These are phyloP conservation scores for Camponotus pennsylvanicus DNA, from an alignment of 1,140 invertebrate species.

Conservation along the genomic window DNA sequence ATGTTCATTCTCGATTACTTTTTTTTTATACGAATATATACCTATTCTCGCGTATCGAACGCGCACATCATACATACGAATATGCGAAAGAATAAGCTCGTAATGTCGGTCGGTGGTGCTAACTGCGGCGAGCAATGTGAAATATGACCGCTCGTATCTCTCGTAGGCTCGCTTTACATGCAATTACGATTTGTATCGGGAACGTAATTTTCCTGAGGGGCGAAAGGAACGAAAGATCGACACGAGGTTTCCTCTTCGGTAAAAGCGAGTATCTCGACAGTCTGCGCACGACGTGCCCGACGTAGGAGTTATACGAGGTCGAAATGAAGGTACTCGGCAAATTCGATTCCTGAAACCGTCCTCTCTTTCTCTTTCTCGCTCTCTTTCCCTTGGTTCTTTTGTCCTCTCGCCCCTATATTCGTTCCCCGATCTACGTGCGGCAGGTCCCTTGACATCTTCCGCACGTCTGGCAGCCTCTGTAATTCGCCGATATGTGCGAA, in stretches of 20 bases:
- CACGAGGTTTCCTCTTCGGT: constrained; percentile 17
- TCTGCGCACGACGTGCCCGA: constrained; percentile 63
- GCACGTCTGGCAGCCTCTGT: constrained; percentile 63
- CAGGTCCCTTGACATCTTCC: constrained; percentile 44
- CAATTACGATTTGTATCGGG: constrained; percentile 81
- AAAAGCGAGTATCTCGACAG: constrained; percentile 67
- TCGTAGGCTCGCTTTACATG: constrained; percentile 72
- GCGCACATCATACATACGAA: not conserved
- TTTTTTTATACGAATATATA: not conserved
- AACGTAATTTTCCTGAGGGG: constrained; percentile 63
- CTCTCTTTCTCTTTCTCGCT: constrained; percentile 29
- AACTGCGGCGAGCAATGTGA: constrained; percentile 64
- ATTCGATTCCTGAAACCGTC: constrained; percentile 70
- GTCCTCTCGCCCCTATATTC: constrained; percentile 1
- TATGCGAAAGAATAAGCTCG: constrained; percentile 26
- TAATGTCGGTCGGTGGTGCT: constrained; percentile 43
- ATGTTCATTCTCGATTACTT: not conserved
- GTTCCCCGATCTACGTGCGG: constrained; percentile 32
- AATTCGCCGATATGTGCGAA: constrained; percentile 56
- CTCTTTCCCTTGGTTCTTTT: constrained; percentile 55
- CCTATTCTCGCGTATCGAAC: not conserved
- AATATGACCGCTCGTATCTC: constrained; percentile 71
- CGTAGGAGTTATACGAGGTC: constrained; percentile 75
- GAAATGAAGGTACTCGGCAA: constrained; percentile 80
- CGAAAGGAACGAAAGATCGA: constrained; percentile 29